Evolutionary conservation across 2,113 vertebrate species (phyloP).

Genomic region (Labrus mixtus): DNA sequence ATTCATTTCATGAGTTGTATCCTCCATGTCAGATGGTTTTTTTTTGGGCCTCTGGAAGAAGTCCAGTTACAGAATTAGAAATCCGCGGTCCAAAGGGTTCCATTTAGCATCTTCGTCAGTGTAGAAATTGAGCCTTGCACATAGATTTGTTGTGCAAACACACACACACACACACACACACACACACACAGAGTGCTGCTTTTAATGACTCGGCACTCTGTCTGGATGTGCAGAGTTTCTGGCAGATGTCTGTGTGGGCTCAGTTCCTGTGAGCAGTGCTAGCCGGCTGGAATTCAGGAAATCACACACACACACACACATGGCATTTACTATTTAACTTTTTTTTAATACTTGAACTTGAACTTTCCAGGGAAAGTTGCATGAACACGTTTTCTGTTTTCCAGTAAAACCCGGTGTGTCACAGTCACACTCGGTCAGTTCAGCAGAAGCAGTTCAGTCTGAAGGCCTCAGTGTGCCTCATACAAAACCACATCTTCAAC

Average conservation of each 20-base stretch:
- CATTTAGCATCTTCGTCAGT: constrained; percentile 4
- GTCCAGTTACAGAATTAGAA: too few species aligned
- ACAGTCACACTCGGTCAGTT: constrained; percentile 5
- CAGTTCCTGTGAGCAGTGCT: constrained; percentile 64
- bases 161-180: constrained; percentile 10
- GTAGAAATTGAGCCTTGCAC: constrained; percentile 4
- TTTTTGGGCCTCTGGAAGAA: too few species aligned
- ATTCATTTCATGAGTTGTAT: too few species aligned
- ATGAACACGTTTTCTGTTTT: constrained; percentile 38
- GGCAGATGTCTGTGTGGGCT: constrained; percentile 69
- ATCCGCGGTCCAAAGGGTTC: not conserved
- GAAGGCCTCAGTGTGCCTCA: not conserved
- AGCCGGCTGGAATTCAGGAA: constrained; percentile 62
- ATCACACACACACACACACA: constrained; percentile 32
- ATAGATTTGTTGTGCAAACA: not conserved
- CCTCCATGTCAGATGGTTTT: too few species aligned
- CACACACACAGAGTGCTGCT: constrained; percentile 5
- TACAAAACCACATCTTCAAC: not conserved
- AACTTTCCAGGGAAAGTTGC: constrained; percentile 42
- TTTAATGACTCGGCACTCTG: constrained; percentile 57
- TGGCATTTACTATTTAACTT: constrained; percentile 46
- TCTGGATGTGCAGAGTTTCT: constrained; percentile 35
- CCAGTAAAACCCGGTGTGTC: not conserved
- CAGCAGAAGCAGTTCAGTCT: not conserved
- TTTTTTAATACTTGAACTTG: constrained; percentile 42